Percentiles rank a stretch among this genome's conserved stretches.
Conservation (phyloP, 2,888 invertebrate genomes). For the Trachelus stipa region DNA sequence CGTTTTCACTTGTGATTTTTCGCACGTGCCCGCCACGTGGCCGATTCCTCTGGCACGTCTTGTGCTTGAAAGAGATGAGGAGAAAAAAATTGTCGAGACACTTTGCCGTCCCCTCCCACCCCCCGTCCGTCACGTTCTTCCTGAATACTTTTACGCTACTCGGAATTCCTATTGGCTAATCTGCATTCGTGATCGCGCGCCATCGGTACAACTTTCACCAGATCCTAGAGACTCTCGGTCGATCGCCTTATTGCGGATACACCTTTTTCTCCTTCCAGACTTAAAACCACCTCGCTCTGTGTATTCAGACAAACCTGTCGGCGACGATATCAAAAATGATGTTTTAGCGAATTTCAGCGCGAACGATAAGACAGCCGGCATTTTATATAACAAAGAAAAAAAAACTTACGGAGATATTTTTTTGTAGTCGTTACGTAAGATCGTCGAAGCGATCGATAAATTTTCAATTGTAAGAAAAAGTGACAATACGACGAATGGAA, state of each 20-base stretch:
- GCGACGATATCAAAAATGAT: not conserved
- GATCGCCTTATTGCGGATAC: not conserved
- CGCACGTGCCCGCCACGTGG: not conserved
- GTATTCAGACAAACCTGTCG: no score
- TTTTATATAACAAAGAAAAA: no score
- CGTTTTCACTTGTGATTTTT: not conserved
- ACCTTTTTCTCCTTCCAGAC: no score
- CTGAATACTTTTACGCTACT: slow-evolving; percentile 9
- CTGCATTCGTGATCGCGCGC: slow-evolving; percentile 16
- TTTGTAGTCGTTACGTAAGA: no score
- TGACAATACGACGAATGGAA: no score
- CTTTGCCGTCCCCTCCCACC: not conserved
- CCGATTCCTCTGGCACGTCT: not conserved
- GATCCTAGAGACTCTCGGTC: not conserved
- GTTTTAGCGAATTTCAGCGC: not conserved
- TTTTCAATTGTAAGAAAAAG: no score
- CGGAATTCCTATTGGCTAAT: slow-evolving; percentile 16
- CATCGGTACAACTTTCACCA: slow-evolving; percentile 10
- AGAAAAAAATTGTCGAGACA: not conserved
- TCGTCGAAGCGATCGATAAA: no score
- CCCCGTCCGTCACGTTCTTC: not conserved
- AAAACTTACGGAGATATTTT: no score
- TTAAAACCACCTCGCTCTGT: no score
- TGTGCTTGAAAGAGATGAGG: not conserved
- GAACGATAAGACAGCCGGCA: not conserved